These are phyloP conservation scores for Nomada ruficornis DNA, from an alignment of 2,888 invertebrate species.

Conservation along the genomic window DNA sequence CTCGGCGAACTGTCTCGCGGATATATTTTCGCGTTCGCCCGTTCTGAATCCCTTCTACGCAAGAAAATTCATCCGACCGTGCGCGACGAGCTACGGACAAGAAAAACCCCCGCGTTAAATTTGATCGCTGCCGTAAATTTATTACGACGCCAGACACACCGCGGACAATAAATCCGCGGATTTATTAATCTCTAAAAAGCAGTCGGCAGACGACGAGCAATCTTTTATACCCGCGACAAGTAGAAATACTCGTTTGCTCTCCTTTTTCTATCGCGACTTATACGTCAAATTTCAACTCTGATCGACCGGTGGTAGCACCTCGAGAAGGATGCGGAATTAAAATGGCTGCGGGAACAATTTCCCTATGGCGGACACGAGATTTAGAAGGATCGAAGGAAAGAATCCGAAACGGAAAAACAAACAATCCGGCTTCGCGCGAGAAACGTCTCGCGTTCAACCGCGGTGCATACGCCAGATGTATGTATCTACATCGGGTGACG, in stretches of 20 bases:
- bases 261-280: too few relatives aligned
- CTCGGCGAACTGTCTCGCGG: neutral
- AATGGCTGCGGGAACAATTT: neutral
- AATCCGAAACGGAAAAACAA: neutral
- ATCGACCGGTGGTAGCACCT: too few relatives aligned
- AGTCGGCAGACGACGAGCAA: too few relatives aligned
- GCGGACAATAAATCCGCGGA: neutral
- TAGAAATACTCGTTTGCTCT: too few relatives aligned
- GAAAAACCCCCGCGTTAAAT: neutral
- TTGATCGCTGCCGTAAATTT: neutral
- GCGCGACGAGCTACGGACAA: neutral
- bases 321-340: neutral
- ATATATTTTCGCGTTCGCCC: neutral
- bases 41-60: constrained; percentile 1
- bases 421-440: neutral
- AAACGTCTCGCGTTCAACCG: constrained; percentile 37
- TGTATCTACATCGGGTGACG: constrained; percentile 63
- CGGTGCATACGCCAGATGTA: constrained; percentile 57
- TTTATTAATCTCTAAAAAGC: neutral
- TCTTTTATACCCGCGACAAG: too few relatives aligned
- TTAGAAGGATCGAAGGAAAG: neutral
- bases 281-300: neutral
- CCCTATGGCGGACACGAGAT: neutral
- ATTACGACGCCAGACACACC: neutral
- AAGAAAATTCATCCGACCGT: constrained; percentile 5